Base-by-base conservation (phyloP, 2,113 vertebrate genomes). In the Casuarius casuarius region DNA sequence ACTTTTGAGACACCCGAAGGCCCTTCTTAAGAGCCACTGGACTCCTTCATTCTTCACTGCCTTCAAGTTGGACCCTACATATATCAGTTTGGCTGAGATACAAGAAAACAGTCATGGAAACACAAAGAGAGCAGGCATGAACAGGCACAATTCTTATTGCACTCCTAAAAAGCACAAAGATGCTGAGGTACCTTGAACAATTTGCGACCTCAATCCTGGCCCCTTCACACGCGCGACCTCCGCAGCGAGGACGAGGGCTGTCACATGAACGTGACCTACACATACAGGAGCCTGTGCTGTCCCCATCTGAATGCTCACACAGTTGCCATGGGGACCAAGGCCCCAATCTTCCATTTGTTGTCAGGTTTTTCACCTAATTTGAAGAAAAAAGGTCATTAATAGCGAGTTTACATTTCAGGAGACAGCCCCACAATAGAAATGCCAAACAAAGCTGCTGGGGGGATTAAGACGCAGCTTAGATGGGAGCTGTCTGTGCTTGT, bases 291-390 rank as follows among this genome's bases (percentile, higher is more conserved):
- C 99, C 99, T 66, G 98, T 98, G 59, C 98, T 99, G 48, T 99
- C 99, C 10, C 98, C 98, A 20, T 99, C 99, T 4, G 99, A 98
- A 18, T 99, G 99, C 97, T 98, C 99, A 91, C 99, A 99, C 4
- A 98, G 98, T 97, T 99, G 99, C 99, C 99, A 99, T 7, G 98
- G 97, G 51, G 99, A 98, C 99, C 99, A 99, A 5, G 98, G 97
- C 38, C 99, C 99, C 12, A 99, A 81, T 77, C 97, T 98, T 5
- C 99, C 99, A 56, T 99, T 98, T 71, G 93, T 98, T 20, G 99
- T 99, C 98, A 99, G 97, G 92, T 99, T 99, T 90, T 98, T 98
- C 78, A 99, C 98, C 99, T 99, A 97, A 91, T 96, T 96, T 91
- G 77, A 87, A 95, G 42, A 72, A 90, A 77, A 88, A 81, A 91